Base-by-base conservation (phyloP, 2,888 invertebrate species). In the Ormyrus nitidulus region DNA sequence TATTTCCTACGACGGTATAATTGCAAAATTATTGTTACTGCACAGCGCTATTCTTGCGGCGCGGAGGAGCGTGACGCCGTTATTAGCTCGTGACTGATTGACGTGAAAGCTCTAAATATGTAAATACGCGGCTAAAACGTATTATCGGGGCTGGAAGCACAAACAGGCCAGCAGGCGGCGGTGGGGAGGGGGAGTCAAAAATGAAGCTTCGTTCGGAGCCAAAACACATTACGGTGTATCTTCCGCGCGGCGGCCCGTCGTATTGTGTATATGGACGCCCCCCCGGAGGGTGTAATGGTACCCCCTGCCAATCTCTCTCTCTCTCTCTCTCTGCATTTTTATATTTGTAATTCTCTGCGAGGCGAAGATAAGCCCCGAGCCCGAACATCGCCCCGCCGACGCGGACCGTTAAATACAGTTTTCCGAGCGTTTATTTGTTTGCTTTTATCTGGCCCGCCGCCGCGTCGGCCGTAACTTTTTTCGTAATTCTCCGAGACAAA, bases 171-270 rank as follows among this genome's bases (percentile, higher is more conserved):
- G 34, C 34, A 34, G 34, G 34, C 34, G 34, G 34, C 34, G 1
- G 34, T 0, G 34, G 34, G 34, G 4, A 4, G 4, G 34, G 34
- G 34, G 34, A 34, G 34, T 34, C 34, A 68, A 53, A 54, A 68
- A 53, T 9, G 44, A 68, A 34, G 44, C 19, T 13, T 13, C 34
- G 34, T 34, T 34, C 54, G 62, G n/a, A 70, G 70, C 64, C 77
- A 77, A 64, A 77, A 70, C 49, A 58, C 77, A 77, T 77, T 61
- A 64, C 64, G 56, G 59, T 69, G 54, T 64, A 70, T 70, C 64
- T 65, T 58, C 44, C 49, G 49, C 46, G 46, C 8, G n/a, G 53
- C 34, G 11, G 46, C 44, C 19, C 19, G 8, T 70, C 59, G 46
- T 46, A 54, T 62, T 62, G n/a, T 69, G 51, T 54, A 62, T 54